Percentiles rank a stretch among this genome's conserved stretches.
These are phyloP conservation scores for Nomada ruficornis DNA, from an alignment of 2,888 invertebrate genomes.

Conservation along the genomic window DNA sequence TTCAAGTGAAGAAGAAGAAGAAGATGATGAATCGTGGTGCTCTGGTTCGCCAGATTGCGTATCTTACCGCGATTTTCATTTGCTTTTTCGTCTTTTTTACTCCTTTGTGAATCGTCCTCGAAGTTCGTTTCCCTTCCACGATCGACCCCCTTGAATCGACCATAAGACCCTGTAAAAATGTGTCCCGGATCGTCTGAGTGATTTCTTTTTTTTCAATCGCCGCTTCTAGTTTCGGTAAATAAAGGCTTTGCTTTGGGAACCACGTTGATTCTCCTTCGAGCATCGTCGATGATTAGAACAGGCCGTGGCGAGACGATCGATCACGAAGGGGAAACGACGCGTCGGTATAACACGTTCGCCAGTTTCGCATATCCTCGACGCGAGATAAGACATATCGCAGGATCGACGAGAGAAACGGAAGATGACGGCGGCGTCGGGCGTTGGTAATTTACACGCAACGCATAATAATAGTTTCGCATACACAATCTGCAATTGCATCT, in stretches of 20 bases:
- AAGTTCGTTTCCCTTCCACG: background rate
- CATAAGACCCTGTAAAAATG: background rate
- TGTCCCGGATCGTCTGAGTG: background rate
- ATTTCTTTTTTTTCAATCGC: background rate
- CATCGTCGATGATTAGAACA: background rate
- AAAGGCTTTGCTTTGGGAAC: background rate
- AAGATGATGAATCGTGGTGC: background rate
- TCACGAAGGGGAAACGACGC: background rate
- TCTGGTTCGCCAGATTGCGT: background rate
- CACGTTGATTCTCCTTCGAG: background rate
- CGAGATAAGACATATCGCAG: background rate
- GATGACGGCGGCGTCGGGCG: constrained; percentile 50
- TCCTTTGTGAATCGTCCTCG: background rate
- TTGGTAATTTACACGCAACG: constrained; percentile 47
- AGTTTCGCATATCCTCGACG: no score
- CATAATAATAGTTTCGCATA: constrained; percentile 50
- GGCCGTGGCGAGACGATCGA: constrained; percentile 1
- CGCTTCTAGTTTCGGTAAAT: background rate
- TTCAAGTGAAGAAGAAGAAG: background rate
- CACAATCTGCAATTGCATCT: constrained; percentile 42
- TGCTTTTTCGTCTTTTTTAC: background rate
- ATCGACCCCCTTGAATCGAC: background rate
- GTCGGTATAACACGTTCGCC: background rate
- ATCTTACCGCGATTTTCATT: background rate
- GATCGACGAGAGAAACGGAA: constrained; percentile 51